Conservation (phyloP, 2,113 vertebrate species). For the Synodontis membranacea region DNA sequence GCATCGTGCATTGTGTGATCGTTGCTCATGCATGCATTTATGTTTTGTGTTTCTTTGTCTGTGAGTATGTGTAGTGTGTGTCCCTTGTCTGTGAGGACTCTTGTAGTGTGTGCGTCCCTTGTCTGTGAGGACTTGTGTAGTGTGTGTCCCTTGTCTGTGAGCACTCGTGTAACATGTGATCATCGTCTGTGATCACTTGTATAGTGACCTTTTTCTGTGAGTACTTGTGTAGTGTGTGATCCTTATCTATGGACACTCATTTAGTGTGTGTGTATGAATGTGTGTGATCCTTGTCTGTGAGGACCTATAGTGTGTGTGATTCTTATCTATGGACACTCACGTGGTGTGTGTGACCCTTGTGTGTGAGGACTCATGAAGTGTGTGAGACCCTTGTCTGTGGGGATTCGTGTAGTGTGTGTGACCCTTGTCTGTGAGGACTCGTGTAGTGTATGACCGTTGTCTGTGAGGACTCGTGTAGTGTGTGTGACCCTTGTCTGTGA, state of each 20-base stretch:
- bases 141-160: not conserved
- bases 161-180: not conserved
- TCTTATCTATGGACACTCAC: no score
- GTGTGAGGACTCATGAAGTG: not conserved
- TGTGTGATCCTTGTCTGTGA: not conserved
- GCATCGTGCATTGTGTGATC: no score
- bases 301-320: not conserved
- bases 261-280: no score
- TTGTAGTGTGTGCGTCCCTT: not conserved
- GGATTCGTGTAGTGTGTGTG: not conserved
- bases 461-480: not conserved
- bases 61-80: not conserved
- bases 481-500: not conserved
- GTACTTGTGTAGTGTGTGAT: no score
- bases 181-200: not conserved
- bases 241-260: no score
- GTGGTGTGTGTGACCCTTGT: not conserved
- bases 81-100: not conserved
- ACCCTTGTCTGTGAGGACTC: not conserved
- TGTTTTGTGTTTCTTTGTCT: no score
- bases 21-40: no score
- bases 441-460: not conserved
- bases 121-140: not conserved
- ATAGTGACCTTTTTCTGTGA: not conserved
- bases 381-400: not conserved